A percentile compares a stretch with the other conserved stretches of the same genome.
These are phyloP conservation scores for Meloidogyne chitwoodi DNA, from an alignment of 1,140 invertebrate genomes.

Conservation along the genomic window DNA sequence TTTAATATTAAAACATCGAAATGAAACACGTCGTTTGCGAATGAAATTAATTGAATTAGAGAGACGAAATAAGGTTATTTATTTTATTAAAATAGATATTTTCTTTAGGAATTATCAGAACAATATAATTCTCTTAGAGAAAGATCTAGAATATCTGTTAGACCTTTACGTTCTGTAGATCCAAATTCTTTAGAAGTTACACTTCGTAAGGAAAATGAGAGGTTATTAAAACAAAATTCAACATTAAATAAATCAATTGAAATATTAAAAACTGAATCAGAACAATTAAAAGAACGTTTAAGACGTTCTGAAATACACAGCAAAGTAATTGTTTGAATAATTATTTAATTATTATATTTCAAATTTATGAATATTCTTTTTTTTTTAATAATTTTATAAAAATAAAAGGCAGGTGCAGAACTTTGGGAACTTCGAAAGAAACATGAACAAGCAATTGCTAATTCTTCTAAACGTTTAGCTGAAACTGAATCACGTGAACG, in stretches of 20 bases:
- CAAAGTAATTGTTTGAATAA: neutral
- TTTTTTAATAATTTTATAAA: neutral
- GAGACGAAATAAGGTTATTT: constrained; percentile 25
- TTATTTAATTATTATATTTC: no score
- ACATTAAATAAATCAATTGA: constrained; percentile 22
- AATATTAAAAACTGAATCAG: constrained; percentile 21
- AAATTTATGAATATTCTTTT: no score
- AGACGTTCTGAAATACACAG: constrained; percentile 7
- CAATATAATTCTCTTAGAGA: constrained; percentile 23
- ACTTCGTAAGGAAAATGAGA: constrained; percentile 28
- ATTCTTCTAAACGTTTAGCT: constrained; percentile 14
- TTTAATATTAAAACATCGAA: constrained; percentile 23
- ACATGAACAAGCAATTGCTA: neutral
- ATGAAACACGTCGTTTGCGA: constrained; percentile 30
- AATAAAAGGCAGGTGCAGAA: constrained; percentile 3
- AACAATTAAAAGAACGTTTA: constrained; percentile 21
- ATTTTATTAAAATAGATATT: no score
- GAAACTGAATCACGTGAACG: constrained; percentile 9
- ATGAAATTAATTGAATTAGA: constrained; percentile 25
- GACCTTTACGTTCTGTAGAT: neutral
- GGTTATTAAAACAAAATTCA: constrained; percentile 23
- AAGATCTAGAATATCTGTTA: constrained; percentile 15
- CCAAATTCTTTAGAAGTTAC: neutral
- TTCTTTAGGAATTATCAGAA: constrained; percentile 21
- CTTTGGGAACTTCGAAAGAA: constrained; percentile 30